These are phyloP conservation scores for Hippolais icterina DNA, from an alignment of 2,113 vertebrate species.

Conservation along the genomic window DNA sequence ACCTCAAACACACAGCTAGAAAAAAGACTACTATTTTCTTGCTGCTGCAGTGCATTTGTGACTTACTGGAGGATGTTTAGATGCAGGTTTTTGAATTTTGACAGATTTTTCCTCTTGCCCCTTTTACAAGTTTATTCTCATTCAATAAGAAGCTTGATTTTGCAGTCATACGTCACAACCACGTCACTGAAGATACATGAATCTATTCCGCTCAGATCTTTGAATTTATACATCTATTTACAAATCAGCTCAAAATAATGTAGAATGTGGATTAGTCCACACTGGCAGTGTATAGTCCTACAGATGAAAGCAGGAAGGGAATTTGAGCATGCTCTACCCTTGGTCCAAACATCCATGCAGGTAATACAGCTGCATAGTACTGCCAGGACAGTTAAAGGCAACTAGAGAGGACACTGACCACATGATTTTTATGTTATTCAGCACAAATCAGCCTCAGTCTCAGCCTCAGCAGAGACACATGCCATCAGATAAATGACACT, in stretches of 20 bases:
- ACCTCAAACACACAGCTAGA: neutral
- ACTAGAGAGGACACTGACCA: neutral
- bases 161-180: neutral
- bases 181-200: accelerated
- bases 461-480: neutral
- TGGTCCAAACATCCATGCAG: neutral
- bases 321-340: neutral
- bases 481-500: neutral
- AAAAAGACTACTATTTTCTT: neutral
- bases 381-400: neutral
- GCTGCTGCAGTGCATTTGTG: neutral
- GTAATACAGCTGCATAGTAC: neutral
- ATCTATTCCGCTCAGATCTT: neutral
- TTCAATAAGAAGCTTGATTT: neutral
- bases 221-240: neutral
- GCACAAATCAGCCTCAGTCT: neutral
- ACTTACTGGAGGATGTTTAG: neutral
- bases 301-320: neutral
- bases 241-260: neutral
- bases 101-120: neutral
- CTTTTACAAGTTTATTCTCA: neutral
- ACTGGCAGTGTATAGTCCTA: neutral
- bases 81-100: neutral
- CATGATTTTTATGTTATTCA: neutral
- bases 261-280: neutral